Evolutionary conservation across 2,113 vertebrate genomes (phyloP).

Genomic region (Lepisosteus osseus): DNA sequence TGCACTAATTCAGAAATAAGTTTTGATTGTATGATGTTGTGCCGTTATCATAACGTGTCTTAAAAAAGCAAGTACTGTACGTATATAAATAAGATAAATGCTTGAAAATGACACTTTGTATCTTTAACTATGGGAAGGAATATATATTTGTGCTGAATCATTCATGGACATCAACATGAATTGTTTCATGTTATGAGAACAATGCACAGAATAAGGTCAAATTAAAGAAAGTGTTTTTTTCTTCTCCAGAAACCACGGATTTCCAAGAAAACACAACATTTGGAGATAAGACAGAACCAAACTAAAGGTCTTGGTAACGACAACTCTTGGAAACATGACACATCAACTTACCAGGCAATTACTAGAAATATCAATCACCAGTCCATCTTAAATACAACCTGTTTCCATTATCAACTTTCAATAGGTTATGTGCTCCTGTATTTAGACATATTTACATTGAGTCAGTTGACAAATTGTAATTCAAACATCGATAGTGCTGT

Average conservation of each 20-base stretch:
- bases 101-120: too few species aligned
- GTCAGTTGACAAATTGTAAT: conserved; percentile 3
- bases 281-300: neutral
- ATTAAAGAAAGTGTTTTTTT: too few species aligned
- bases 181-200: too few species aligned
- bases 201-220: too few species aligned
- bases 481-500: conserved; percentile 7
- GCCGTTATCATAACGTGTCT: too few species aligned
- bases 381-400: neutral
- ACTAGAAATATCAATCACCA: conserved; percentile 12
- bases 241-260: neutral
- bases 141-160: too few species aligned
- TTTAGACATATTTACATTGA: neutral
- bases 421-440: neutral
- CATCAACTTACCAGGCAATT: neutral
- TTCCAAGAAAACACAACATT: neutral
- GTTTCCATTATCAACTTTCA: neutral
- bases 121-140: too few species aligned
- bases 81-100: too few species aligned
- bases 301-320: neutral
- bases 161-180: too few species aligned
- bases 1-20: too few species aligned
- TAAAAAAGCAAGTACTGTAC: too few species aligned
- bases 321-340: neutral
- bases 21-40: too few species aligned